Evolutionary conservation across 2,888 invertebrate genomes (phyloP).

Genomic region (Dyspetes luteomarginatus): DNA sequence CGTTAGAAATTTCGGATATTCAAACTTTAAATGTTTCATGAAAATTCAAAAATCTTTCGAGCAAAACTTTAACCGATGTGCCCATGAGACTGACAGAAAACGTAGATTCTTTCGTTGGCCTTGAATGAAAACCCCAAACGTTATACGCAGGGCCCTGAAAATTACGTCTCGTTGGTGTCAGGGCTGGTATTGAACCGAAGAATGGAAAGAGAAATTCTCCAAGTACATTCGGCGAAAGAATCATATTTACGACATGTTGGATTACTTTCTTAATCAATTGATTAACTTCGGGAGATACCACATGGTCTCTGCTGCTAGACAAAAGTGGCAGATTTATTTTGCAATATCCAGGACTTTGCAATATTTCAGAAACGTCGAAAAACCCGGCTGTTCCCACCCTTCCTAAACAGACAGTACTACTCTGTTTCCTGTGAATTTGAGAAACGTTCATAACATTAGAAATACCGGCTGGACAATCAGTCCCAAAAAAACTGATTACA

Average conservation of each 20-base stretch:
- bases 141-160: neutral
- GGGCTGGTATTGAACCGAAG: neutral
- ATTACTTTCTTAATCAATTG: constrained; percentile 25
- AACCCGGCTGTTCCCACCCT: neutral
- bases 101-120: neutral
- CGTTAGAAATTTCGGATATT: neutral
- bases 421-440: neutral
- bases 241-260: constrained; percentile 3
- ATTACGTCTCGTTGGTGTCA: neutral
- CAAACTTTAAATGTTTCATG: neutral
- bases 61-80: neutral
- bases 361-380: neutral
- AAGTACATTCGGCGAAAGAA: constrained; percentile 13
- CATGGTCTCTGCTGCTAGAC: neutral
- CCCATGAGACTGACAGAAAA: constrained; percentile 1
- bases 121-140: neutral
- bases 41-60: constrained; percentile 16
- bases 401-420: constrained; percentile 17
- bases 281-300: neutral
- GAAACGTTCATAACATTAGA: neutral
- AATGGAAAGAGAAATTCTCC: constrained; percentile 5
- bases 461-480: constrained; percentile 6
- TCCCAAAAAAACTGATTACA: neutral
- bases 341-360: neutral
- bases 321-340: neutral